Evolutionary conservation across 2,888 invertebrate genomes (phyloP).

Genomic region (Amphipoea lucens): DNA sequence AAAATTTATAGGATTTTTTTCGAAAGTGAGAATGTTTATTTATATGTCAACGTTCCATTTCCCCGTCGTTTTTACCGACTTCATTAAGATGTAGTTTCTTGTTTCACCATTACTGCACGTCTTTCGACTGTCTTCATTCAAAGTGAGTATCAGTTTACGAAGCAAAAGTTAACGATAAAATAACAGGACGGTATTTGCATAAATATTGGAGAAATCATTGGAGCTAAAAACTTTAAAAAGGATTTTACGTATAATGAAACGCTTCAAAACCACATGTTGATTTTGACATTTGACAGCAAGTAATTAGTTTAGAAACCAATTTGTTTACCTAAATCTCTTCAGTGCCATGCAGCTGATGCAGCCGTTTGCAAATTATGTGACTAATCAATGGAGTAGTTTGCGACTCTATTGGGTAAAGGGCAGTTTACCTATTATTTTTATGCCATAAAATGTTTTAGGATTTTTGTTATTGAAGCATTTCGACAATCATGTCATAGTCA

Average conservation of each 20-base stretch:
- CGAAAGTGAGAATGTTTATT: slow-evolving; percentile 48
- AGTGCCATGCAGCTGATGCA: not conserved
- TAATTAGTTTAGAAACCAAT: slow-evolving; percentile 36
- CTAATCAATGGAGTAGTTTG: not conserved
- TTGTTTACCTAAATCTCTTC: not conserved
- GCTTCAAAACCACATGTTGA: slow-evolving; percentile 37
- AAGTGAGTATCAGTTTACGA: not conserved
- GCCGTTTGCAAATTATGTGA: not conserved
- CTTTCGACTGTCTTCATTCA: not conserved
- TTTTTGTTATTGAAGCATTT: not conserved
- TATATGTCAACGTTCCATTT: slow-evolving; percentile 47
- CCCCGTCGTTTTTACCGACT: not conserved
- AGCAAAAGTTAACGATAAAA: not conserved
- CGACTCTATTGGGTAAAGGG: too few species aligned
- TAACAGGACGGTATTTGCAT: not conserved
- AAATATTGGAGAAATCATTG: not conserved
- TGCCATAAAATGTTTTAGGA: not conserved
- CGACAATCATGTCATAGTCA: not conserved
- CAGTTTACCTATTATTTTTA: not conserved
- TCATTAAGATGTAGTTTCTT: not conserved
- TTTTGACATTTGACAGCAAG: slow-evolving; percentile 31
- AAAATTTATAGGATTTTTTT: not conserved
- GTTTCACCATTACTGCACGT: not conserved
- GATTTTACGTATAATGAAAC: slow-evolving; percentile 17
- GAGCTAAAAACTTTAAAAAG: not conserved